Evolutionary conservation across 2,797 vertebrate genomes (phyloP).

Genomic region (Syngnathus acus): DNA sequence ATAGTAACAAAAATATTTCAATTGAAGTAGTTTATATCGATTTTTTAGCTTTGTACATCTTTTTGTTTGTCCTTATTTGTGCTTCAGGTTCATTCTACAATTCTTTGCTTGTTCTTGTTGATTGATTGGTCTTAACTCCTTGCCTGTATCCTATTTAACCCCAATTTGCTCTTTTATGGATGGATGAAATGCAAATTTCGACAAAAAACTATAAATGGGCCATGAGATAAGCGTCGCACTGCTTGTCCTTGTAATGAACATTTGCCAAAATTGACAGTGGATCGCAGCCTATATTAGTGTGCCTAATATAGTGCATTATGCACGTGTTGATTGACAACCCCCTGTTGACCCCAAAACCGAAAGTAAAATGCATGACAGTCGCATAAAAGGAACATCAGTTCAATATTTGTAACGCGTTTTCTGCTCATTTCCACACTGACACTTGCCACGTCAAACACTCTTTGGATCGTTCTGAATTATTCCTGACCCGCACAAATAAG

Average conservation of each 20-base stretch:
- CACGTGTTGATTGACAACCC: not conserved
- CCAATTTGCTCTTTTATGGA: not conserved
- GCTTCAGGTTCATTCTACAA: no score
- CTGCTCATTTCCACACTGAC: slow-evolving; percentile 18
- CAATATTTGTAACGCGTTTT: not conserved
- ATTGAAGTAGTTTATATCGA: no score
- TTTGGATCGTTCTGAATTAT: slow-evolving; percentile 28
- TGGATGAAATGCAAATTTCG: no score
- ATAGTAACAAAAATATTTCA: no score
- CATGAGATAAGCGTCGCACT: not conserved
- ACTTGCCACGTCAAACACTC: slow-evolving; percentile 74
- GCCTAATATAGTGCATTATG: not conserved
- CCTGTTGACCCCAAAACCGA: not conserved
- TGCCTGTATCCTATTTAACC: no score
- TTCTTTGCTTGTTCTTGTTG: no score
- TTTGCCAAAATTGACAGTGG: not conserved
- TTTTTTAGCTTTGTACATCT: no score
- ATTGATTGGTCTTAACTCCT: no score
- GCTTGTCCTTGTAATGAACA: not conserved
- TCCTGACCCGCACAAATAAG: not conserved
- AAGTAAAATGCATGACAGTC: not conserved
- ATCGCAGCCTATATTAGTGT: not conserved
- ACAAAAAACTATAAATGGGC: not conserved
- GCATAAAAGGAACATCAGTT: not conserved
- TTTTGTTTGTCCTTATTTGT: no score